A percentile compares a stretch with the other conserved stretches of the same genome.
Evolutionary conservation across 2,113 vertebrate species (phyloP).

Genomic region (Bos javanicus): DNA sequence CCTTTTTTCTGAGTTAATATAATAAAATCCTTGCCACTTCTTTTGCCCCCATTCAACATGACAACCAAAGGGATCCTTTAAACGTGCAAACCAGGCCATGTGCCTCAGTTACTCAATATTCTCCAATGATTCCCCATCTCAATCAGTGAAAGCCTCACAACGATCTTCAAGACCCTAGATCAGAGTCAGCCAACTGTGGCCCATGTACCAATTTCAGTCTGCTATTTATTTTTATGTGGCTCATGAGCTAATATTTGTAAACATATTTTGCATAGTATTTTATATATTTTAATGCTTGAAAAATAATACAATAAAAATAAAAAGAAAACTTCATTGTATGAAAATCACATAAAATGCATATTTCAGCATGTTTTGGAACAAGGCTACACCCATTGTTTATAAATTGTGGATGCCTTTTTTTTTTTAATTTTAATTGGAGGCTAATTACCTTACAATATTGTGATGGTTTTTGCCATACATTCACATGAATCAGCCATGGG

Average conservation of each 20-base stretch:
- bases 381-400: neutral
- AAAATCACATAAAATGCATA: neutral
- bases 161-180: neutral
- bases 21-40: neutral
- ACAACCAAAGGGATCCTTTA: neutral
- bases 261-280: neutral
- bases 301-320: neutral
- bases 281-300: neutral
- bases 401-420: neutral
- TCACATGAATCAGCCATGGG: neutral
- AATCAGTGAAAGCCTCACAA: neutral
- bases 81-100: neutral
- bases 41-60: neutral
- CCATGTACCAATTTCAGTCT: neutral
- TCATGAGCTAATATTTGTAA: neutral
- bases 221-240: neutral
- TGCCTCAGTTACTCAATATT: neutral
- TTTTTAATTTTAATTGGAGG: neutral
- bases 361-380: neutral
- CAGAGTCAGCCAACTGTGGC: neutral
- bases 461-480: neutral
- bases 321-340: neutral
- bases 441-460: neutral
- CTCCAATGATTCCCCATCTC: neutral
- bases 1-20: neutral